Conservation (phyloP, 2,888 invertebrate species). For the Alviniconcha strummeri region DNA sequence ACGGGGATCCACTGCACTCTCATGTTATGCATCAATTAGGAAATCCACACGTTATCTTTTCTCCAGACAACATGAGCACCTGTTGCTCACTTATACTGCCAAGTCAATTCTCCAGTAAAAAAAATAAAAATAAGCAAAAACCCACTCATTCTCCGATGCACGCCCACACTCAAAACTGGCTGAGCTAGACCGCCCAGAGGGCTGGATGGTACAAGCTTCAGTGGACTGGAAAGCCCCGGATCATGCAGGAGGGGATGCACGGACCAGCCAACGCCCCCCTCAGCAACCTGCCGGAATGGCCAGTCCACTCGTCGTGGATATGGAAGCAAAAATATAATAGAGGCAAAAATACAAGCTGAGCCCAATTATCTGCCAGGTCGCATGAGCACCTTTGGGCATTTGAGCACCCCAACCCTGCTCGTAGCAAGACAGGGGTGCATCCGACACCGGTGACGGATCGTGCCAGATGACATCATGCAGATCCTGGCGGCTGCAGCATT, state of each 20-base stretch:
- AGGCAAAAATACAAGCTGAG: constrained; percentile 35
- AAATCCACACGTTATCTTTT: no score
- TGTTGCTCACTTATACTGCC: no score
- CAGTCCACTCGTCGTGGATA: constrained; percentile 16
- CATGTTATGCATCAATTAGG: no score
- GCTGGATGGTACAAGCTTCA: constrained; percentile 14
- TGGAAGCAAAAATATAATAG: not conserved
- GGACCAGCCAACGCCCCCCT: constrained; percentile 8
- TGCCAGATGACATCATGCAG: constrained; percentile 13
- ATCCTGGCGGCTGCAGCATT: constrained; percentile 26
- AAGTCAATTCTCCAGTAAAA: not conserved
- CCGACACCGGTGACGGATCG: constrained; percentile 29
- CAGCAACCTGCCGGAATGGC: constrained; percentile 11
- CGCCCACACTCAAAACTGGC: constrained; percentile 5
- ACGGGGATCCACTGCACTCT: no score
- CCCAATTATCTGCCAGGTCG: constrained; percentile 9
- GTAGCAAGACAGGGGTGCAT: constrained; percentile 2
- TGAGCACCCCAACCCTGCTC: not conserved
- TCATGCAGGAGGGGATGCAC: not conserved
- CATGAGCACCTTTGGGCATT: not conserved
- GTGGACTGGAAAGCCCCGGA: constrained; percentile 14
- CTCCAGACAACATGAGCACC: no score
- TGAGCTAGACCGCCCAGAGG: constrained; percentile 22
- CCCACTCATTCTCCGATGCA: constrained; percentile 5
- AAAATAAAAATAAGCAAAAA: not conserved